Evolutionary conservation across 2,113 vertebrate genomes (phyloP).

Genomic region (Halichoerus grypus): DNA sequence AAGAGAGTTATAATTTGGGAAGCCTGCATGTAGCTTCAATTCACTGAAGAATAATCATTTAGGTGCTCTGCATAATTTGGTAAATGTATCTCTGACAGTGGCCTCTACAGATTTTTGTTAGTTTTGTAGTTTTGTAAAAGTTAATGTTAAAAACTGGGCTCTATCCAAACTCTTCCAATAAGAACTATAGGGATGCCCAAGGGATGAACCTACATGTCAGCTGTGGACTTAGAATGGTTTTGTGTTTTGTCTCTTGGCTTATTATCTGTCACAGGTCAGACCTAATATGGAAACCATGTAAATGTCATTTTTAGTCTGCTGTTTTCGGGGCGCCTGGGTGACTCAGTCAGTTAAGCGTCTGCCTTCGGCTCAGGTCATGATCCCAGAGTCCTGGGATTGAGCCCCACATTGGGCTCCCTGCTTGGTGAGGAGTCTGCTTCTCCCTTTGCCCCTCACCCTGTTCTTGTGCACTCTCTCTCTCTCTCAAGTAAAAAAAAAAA

Average conservation of each 20-base stretch:
- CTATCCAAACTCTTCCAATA: background rate
- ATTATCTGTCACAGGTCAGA: background rate
- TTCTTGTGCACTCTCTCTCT: background rate
- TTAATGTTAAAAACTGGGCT: background rate
- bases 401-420: background rate
- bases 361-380: background rate
- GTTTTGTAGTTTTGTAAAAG: background rate
- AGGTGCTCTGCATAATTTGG: background rate
- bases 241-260: background rate
- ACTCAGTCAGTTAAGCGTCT: background rate
- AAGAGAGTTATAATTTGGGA: background rate
- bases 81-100: background rate
- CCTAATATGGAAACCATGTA: background rate
- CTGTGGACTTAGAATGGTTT: background rate
- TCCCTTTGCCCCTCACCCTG: background rate
- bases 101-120: background rate
- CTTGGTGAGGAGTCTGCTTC: background rate
- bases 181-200: background rate
- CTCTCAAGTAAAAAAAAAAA: background rate
- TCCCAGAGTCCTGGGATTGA: background rate
- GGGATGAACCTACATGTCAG: background rate
- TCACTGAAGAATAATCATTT: background rate
- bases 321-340: background rate
- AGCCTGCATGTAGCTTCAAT: background rate
- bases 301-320: background rate